These are phyloP conservation scores for Uria lomvia DNA, from an alignment of 2,113 vertebrate genomes.

Conservation along the genomic window DNA sequence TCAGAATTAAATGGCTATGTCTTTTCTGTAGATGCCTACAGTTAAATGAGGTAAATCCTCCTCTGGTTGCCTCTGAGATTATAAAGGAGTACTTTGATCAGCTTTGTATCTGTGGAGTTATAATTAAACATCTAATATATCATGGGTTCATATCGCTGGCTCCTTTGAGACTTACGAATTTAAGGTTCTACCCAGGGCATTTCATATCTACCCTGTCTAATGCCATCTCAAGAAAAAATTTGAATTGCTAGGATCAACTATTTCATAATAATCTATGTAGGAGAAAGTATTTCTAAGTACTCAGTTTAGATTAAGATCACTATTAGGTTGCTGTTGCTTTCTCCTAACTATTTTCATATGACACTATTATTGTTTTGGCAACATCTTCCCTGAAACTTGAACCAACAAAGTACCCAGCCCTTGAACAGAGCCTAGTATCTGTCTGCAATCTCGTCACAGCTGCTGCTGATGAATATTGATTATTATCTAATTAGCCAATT, in stretches of 20 bases:
- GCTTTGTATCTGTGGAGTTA: background rate
- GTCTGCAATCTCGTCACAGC: background rate
- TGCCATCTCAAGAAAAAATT: background rate
- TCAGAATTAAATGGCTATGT: background rate
- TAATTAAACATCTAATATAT: background rate
- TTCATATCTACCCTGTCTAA: background rate
- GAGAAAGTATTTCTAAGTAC: background rate
- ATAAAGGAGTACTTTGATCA: background rate
- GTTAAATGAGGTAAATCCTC: background rate
- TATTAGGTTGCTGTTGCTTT: background rate
- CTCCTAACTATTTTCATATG: background rate
- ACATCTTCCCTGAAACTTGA: background rate
- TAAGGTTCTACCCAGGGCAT: background rate
- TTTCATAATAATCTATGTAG: background rate
- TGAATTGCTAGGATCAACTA: background rate
- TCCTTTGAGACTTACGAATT: background rate
- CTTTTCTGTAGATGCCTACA: background rate
- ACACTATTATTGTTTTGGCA: background rate
- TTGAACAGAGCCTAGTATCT: background rate
- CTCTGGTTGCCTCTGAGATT: background rate
- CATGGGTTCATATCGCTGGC: background rate
- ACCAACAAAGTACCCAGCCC: background rate
- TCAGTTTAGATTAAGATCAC: background rate
- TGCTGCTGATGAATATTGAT: background rate
- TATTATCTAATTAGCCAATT: slow-evolving; percentile 5